Evolutionary conservation across 2,797 vertebrate genomes (phyloP).

Genomic region (Oreonectes daqikongensis): DNA sequence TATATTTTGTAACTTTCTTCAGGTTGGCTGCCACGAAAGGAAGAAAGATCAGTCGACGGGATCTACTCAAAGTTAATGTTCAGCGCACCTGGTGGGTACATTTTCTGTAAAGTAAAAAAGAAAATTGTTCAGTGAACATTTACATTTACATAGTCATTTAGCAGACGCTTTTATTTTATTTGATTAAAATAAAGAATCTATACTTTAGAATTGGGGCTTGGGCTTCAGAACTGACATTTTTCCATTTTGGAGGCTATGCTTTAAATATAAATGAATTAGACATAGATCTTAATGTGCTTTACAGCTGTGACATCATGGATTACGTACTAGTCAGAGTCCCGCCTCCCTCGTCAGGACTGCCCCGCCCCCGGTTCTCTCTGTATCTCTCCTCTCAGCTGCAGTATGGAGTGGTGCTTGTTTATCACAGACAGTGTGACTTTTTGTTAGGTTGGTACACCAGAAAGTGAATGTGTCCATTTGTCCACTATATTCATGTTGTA

Average conservation of each 20-base stretch:
- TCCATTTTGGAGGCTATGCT: neutral
- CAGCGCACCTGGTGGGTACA: conserved; percentile 72
- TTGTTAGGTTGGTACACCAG: conserved; percentile 75
- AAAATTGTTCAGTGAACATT: too few relatives aligned
- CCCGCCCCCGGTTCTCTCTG: conserved; percentile 86
- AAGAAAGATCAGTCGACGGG: conserved; percentile 69
- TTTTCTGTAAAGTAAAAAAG: neutral
- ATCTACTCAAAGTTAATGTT: conserved; percentile 76
- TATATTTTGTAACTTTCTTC: neutral
- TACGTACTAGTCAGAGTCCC: conserved; percentile 80
- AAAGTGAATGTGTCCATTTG: neutral
- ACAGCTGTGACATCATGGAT: conserved; percentile 83
- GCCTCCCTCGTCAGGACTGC: conserved; percentile 69
- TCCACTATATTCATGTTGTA: neutral
- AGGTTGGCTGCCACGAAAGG: conserved; percentile 78
- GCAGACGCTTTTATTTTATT: too few relatives aligned
- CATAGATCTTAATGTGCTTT: neutral
- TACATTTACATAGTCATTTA: too few relatives aligned
- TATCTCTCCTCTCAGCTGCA: conserved; percentile 91
- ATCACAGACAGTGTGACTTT: conserved; percentile 82
- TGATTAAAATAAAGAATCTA: too few relatives aligned
- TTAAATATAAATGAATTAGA: neutral
- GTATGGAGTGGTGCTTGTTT: conserved; percentile 84
- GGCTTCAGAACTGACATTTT: neutral
- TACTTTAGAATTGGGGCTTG: neutral